phyloP scores from a whole-genome alignment of 2,888 invertebrate species.

The Drosophila acutilabella region DNA sequence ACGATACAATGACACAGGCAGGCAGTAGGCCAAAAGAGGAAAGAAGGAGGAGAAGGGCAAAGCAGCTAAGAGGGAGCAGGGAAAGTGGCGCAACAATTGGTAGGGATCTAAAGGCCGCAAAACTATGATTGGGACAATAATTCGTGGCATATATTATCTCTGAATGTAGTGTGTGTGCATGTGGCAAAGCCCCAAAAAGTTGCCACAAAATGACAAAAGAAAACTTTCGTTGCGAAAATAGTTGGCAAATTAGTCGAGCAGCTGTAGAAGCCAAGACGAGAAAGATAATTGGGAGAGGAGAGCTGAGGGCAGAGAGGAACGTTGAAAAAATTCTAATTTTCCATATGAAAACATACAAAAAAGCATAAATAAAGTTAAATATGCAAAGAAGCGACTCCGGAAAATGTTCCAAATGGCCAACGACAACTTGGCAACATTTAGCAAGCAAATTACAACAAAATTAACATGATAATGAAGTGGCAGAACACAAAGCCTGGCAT shows the following conservation, averaged over 20 bases:
- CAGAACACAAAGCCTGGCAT: constrained; percentile 25
- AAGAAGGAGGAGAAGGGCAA: background rate
- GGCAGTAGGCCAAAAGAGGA: constrained; percentile 30
- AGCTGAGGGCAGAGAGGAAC: background rate
- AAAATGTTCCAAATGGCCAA: constrained; percentile 68
- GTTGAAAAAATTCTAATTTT: constrained; percentile 71
- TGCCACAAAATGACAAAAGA: constrained; percentile 50
- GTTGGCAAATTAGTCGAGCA: constrained; percentile 69
- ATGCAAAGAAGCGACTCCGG: constrained; percentile 65
- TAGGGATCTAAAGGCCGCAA: constrained; percentile 15
- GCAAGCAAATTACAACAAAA: constrained; percentile 80
- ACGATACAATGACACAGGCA: constrained; percentile 28
- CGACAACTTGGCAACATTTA: constrained; percentile 78
- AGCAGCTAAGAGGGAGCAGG: background rate
- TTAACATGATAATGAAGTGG: constrained; percentile 80
- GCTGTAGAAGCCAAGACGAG: constrained; percentile 12
- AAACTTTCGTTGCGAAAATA: constrained; percentile 63
- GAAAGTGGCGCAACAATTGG: constrained; percentile 21
- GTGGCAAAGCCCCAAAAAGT: constrained; percentile 53
- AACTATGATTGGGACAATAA: constrained; percentile 58
- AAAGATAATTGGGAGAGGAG: background rate
- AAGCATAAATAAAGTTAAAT: constrained; percentile 77
- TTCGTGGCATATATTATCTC: constrained; percentile 61
- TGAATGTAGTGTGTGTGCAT: constrained; percentile 9
- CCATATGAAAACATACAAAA: constrained; percentile 73